Conservation (phyloP, 2,797 vertebrate genomes). For the Linurgus olivaceus region DNA sequence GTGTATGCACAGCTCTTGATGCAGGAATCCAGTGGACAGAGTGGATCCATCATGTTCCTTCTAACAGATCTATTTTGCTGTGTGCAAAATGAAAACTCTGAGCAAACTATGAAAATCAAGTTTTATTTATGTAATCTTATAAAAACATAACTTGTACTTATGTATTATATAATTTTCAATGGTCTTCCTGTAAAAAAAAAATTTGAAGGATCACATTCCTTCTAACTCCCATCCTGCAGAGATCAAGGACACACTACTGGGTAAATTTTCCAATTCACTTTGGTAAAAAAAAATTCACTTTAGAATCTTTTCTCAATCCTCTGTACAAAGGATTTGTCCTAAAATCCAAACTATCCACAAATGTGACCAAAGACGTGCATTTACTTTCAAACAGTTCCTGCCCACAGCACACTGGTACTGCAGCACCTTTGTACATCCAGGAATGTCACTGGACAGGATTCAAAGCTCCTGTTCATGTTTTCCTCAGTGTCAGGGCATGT, state of each 20-base stretch:
- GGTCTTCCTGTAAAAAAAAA: neutral
- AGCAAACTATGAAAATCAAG: neutral
- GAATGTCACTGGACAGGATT: neutral
- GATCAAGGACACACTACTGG: neutral
- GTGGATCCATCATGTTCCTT: neutral
- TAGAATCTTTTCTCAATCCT: neutral
- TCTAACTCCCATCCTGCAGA: neutral
- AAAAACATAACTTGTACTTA: neutral
- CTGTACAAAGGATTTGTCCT: neutral
- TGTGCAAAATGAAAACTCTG: constrained; percentile 23
- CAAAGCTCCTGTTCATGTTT: neutral
- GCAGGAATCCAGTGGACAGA: neutral
- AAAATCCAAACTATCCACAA: neutral
- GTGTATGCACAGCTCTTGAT: neutral
- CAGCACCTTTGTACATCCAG: neutral
- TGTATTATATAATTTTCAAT: neutral
- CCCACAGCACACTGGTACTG: neutral
- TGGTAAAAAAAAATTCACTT: neutral
- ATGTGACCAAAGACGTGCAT: neutral
- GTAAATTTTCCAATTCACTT: neutral
- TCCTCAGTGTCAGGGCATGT: neutral
- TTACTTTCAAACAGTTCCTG: neutral
- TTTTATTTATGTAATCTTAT: neutral
- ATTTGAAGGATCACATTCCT: neutral
- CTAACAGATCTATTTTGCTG: neutral